These are phyloP conservation scores for Musca vetustissima DNA, from an alignment of 1,140 invertebrate genomes.

Conservation along the genomic window DNA sequence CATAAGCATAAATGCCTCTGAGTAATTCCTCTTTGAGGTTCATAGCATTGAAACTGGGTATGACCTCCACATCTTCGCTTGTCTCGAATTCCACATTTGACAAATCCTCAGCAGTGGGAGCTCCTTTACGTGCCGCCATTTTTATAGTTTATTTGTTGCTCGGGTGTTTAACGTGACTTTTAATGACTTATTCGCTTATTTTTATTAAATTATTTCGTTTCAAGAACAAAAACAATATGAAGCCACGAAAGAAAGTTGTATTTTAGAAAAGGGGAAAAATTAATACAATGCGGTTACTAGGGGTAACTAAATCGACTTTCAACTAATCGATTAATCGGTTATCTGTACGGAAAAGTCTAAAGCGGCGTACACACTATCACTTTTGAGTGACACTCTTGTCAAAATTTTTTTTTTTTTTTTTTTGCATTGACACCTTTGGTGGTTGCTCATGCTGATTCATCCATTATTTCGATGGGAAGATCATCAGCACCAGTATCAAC, in stretches of 20 bases:
- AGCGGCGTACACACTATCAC: no score
- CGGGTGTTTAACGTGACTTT: neutral
- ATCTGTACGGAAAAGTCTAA: no score
- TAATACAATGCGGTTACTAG: slow-evolving; percentile 3
- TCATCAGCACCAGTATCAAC: no score
- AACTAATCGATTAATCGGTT: no score
- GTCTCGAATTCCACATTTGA: slow-evolving; percentile 99
- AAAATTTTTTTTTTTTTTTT: no score
- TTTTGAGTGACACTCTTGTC: no score
- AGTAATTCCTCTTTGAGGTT: slow-evolving; percentile 89
- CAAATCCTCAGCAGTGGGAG: slow-evolving; percentile 70
- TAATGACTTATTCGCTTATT: neutral
- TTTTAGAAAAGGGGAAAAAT: neutral
- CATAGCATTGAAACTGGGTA: slow-evolving; percentile 97
- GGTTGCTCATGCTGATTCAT: no score
- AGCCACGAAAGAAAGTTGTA: slow-evolving; percentile 12
- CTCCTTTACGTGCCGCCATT: slow-evolving; percentile 49
- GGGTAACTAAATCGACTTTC: no score
- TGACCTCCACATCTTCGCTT: slow-evolving; percentile 98
- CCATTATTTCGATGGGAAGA: no score
- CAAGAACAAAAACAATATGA: slow-evolving; percentile 7
- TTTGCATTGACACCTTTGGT: no score
- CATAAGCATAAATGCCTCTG: slow-evolving; percentile 97
- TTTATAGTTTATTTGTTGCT: neutral
- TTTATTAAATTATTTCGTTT: neutral